Evolutionary conservation across 2,888 invertebrate species (phyloP), one percentile per base, ranked within the genome.

Genomic region (Thecophora atra): DNA sequence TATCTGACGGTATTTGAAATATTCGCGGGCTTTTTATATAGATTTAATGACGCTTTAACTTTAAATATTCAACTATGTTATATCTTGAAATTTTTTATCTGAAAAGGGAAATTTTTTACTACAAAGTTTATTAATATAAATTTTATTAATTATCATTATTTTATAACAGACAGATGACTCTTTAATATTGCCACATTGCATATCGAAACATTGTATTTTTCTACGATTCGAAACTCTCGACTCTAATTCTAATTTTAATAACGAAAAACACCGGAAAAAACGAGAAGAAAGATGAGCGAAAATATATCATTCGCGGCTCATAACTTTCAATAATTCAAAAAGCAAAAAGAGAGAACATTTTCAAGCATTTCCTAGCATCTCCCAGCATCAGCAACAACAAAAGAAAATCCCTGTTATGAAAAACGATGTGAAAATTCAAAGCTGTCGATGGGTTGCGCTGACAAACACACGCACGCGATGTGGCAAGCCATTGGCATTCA

Each of bases 381-480:
- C n/a, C n/a, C n/a, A n/a, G n/a, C n/a, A 47, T 8, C 17, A 15
- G n/a, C n/a, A 47, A 47, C 15, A 58, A 58, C 19, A 69, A 28
- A 44, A 28, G 58, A 69, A 66, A 69, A 60, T 69, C 69, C 69
- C 60, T 69, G 54, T 54, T n/a, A 63, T 71, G 65, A 71, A 71
- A 65, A 65, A 71, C 65, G 54, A 71, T 71, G 71, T 71, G 71
- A 71, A 71, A 71, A 71, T 71, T 64, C 65, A 71, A 71, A 71
- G 71, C 71, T 71, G 71, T 71, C 71, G 62, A 71, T 71, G 64
- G 71, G 21, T 71, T 67, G 51, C 62, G 26, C 24, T 19, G 13
- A 47, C 47, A 26, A 26, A 69, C 19, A 54, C 54, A 30, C 17
- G 24, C 37, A 37, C 37, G 11, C 37, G 37, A 37, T 37, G 37